Evolutionary conservation across 2,113 vertebrate species (phyloP), one percentile per base, ranked within the genome.

Genomic region (Nothobranchius kuhntae): DNA sequence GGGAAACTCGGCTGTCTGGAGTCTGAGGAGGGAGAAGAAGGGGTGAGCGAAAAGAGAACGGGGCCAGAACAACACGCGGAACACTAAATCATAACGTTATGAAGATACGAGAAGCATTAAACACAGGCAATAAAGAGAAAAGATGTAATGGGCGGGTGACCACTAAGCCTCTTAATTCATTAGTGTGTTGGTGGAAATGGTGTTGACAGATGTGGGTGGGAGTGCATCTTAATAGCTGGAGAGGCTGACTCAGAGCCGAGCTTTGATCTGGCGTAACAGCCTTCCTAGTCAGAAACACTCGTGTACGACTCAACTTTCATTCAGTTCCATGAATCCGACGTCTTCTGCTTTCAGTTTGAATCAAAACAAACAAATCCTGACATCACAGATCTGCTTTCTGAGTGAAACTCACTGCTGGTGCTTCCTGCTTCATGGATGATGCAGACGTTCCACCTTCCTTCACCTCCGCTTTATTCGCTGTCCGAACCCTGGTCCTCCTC

Each of bases 321-420:
- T 73, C 61, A 45, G n/a, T 63, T 50, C 48, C 21, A 71, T 54
- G 61, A 24, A 60, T 42, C 24, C 8, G 38, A 54, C 36, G 46
- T n/a, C 52, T 9, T 36, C 51, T 44, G 62, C 38, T 8, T 40
- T 40, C 38, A 40, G 38, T 61, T 50, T 61, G 10, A 68, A 65
- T 60, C 26, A 63, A 71, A 73, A 51, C 9, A 24, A 73, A 51
- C 9, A n/a, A 42, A 14, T 40, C 9, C 38, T 40, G 9, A 40
- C 4, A 8, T 7, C 9, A 6, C 7, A 40, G 7, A 40, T 40
- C 7, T 40, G 7, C 7, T 40, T 6, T 40, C 6, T 40, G 9
- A 40, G 7, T 40, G 9, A 40, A 40, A 55, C 51, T 88, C 74
- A 90, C 88, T 87, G 88, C 58, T 72, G 65, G 40, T n/a, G 60